phyloP scores from a whole-genome alignment of 2,797 vertebrate genomes.

The Poliocrania exsul region DNA sequence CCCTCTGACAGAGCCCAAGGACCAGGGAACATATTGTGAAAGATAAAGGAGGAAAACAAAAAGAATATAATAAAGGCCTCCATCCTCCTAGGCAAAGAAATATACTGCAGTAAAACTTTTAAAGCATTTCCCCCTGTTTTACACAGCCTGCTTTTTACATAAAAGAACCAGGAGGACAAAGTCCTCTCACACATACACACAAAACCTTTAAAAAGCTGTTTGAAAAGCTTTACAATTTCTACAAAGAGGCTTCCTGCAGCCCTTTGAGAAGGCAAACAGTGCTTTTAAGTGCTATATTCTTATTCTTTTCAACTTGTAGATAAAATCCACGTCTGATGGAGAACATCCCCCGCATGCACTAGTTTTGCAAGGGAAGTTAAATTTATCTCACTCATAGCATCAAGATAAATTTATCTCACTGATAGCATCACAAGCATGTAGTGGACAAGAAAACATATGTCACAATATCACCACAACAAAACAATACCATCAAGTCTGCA shows the following conservation, averaged over 20 bases:
- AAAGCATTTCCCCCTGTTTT: slow-evolving; percentile 17
- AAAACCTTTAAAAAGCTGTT: slow-evolving; percentile 48
- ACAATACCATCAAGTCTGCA: neutral
- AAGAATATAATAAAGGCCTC: neutral
- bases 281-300: slow-evolving; percentile 65
- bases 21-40: neutral
- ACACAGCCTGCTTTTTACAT: slow-evolving; percentile 24
- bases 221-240: slow-evolving; percentile 68
- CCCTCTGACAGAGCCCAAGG: neutral
- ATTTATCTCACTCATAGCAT: neutral
- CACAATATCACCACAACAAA: neutral
- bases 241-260: slow-evolving; percentile 61
- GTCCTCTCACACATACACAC: neutral
- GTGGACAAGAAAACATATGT: neutral
- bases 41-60: slow-evolving; percentile 23
- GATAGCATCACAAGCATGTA: neutral
- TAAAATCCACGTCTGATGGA: slow-evolving; percentile 37
- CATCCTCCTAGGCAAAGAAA: neutral
- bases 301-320: slow-evolving; percentile 45
- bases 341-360: neutral
- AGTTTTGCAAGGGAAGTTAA: slow-evolving; percentile 6
- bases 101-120: neutral
- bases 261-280: slow-evolving; percentile 65
- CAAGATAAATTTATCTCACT: neutral
- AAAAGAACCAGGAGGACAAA: slow-evolving; percentile 47